Base-by-base conservation (phyloP, 1,140 invertebrate genomes). In the Drosophila sulfurigaster region DNA sequence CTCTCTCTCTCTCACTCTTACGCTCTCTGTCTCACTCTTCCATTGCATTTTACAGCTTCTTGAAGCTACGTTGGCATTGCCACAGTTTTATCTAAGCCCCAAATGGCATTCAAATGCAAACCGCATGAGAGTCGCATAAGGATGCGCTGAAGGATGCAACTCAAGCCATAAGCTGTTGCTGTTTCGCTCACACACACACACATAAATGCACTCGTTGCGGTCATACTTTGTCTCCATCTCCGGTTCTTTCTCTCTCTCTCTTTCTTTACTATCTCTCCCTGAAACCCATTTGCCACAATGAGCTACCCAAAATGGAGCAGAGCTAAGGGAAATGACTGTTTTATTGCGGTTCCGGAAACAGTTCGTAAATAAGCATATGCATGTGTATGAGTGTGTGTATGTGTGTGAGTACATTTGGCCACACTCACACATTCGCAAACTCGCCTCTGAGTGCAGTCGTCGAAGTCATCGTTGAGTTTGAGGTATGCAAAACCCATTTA, bases 51-150 rank as follows among this genome's bases (percentile, higher is more conserved):
- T 68, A 59, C 52, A 70, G 82, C 78, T 79, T 51, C 58, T 58
- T 58, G 58, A 62, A 63, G 60, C 76, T 60, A 8, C 5, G 49
- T 67, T 68, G 70, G 65, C 82, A 71, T 60, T 81, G 82, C 67
- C 81, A 78, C 63, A 86, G 82, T 86, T 87, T 79, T 82, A 87
- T 82, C 82, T 82, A 56, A 78, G 82, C 64, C 79, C 75, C 82
- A 86, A 86, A 86, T 87, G 78, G 82, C 82, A 86, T 87, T 86
- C 82, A 76, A 86, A 86, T 87, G 82, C 75, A 79, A 86, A 72
- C 82, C 82, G 71, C 82, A 86, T 45, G 41, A 86, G 82, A 86
- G 82, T 87, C 82, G 75, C 79, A 82, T 66, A 79, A 82, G 79
- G 67, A 79, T 82, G 82, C 82, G 60, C 56, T 46, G 65, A 38